phyloP scores from a whole-genome alignment of 2,797 vertebrate genomes.

The Leptodactylus fallax region DNA sequence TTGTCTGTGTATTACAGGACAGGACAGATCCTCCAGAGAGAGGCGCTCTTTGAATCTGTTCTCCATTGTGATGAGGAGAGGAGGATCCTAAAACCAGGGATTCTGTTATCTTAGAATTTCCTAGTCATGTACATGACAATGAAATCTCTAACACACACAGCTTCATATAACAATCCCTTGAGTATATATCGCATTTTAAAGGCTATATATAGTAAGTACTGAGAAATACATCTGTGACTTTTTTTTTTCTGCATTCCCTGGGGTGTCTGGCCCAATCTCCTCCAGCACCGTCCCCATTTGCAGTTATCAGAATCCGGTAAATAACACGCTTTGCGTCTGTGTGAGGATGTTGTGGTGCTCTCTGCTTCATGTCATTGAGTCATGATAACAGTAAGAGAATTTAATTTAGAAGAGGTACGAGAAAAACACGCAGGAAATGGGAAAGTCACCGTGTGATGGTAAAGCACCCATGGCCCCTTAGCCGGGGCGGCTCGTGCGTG shows the following conservation, averaged over 20 bases:
- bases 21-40: too few species aligned
- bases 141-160: too few species aligned
- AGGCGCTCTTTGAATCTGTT: too few species aligned
- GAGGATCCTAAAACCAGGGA: too few species aligned
- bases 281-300: not conserved
- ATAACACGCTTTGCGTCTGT: constrained; percentile 11
- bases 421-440: constrained; percentile 40
- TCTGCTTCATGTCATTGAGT: constrained; percentile 53
- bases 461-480: constrained; percentile 46
- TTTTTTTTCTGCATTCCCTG: not conserved
- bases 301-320: constrained; percentile 15
- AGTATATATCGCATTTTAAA: too few species aligned
- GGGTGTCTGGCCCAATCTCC: not conserved
- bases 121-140: too few species aligned
- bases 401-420: constrained; percentile 52
- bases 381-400: constrained; percentile 44
- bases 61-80: too few species aligned
- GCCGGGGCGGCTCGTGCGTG: constrained; percentile 20
- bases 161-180: too few species aligned
- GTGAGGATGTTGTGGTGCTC: constrained; percentile 27
- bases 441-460: constrained; percentile 17
- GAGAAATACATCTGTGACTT: not conserved
- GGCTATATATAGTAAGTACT: not conserved
- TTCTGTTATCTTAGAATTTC: too few species aligned
- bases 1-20: too few species aligned